Evolutionary conservation across 2,113 vertebrate species (phyloP).

Genomic region (Plectropomus leopardus): DNA sequence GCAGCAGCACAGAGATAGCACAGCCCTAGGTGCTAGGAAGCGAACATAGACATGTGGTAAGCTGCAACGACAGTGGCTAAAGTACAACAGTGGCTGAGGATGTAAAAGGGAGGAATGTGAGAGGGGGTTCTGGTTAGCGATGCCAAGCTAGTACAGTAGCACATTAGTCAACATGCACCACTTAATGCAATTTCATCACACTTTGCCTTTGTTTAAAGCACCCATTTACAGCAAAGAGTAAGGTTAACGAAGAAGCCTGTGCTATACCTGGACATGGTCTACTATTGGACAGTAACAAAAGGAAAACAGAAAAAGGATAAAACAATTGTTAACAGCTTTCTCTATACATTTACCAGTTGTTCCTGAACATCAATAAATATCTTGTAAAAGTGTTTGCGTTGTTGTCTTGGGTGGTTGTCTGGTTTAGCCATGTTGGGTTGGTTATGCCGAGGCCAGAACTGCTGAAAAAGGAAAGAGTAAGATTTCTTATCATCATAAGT

Average conservation of each 20-base stretch:
- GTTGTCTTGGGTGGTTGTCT: conserved; percentile 60
- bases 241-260: conserved; percentile 51
- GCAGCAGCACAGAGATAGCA: conserved; percentile 36
- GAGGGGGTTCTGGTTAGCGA: conserved; percentile 50
- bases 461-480: conserved; percentile 14
- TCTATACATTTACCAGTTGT: conserved; percentile 83
- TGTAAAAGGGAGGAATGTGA: conserved; percentile 72
- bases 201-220: conserved; percentile 65
- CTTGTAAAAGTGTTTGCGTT: conserved; percentile 76
- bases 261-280: conserved; percentile 62
- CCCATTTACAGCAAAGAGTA: conserved; percentile 74
- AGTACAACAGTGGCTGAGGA: conserved; percentile 40
- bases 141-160: conserved; percentile 59
- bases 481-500: too few species aligned
- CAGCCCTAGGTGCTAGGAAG: not conserved
- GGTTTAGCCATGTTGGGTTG: conserved; percentile 62
- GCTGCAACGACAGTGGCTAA: conserved; percentile 17
- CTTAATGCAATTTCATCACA: conserved; percentile 59
- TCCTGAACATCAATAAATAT: conserved; percentile 89
- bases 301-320: conserved; percentile 41
- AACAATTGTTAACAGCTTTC: conserved; percentile 73
- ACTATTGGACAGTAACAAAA: conserved; percentile 61
- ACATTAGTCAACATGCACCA: conserved; percentile 76
- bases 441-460: conserved; percentile 89
- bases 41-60: conserved; percentile 7